phyloP scores from a whole-genome alignment of 2,113 vertebrate genomes.

The Ifrita kowaldi region DNA sequence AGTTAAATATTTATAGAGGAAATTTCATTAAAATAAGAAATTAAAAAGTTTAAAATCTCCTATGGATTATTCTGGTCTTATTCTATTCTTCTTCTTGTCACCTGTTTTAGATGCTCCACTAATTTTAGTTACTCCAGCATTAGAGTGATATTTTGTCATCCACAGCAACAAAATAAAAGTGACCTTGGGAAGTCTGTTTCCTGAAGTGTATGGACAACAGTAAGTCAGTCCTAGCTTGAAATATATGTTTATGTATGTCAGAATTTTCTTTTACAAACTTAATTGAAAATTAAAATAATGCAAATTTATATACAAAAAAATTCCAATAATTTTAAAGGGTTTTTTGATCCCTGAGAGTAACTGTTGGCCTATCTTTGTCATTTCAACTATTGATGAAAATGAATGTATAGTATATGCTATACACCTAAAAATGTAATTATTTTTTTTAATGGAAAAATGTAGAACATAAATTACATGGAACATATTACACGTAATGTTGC shows the following conservation, averaged over 20 bases:
- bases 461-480: background rate
- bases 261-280: background rate
- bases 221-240: background rate
- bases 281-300: slow-evolving; percentile 18
- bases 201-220: background rate
- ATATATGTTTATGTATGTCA: background rate
- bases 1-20: background rate
- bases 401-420: background rate
- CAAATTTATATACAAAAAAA: background rate
- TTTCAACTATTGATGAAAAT: slow-evolving; percentile 31
- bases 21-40: background rate
- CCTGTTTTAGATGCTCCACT: background rate
- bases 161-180: background rate
- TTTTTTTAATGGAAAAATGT: background rate
- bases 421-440: background rate
- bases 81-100: background rate
- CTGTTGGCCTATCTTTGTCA: background rate
- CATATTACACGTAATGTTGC: background rate
- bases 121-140: background rate
- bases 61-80: background rate
- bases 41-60: background rate
- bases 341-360: background rate
- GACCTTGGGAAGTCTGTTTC: background rate
- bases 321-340: background rate
- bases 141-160: background rate